These are phyloP conservation scores for Prenolepis imparis DNA, from an alignment of 2,888 invertebrate genomes.

Conservation along the genomic window DNA sequence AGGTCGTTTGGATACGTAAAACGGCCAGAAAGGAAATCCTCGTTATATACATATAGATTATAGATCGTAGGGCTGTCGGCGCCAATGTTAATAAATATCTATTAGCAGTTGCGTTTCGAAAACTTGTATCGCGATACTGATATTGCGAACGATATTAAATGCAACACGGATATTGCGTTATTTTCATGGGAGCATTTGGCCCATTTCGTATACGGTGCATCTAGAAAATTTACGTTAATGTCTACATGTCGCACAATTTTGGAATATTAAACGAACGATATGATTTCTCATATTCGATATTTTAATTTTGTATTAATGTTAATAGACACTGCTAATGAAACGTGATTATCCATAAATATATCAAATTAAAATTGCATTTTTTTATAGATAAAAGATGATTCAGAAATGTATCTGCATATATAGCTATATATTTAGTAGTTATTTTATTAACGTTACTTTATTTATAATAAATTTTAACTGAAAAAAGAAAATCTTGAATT, in stretches of 20 bases:
- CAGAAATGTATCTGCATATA: not conserved
- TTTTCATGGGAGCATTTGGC: conserved; percentile 32
- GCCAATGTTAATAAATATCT: conserved; percentile 49
- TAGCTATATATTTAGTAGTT: conserved; percentile 3
- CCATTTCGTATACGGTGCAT: not conserved
- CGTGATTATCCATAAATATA: not conserved
- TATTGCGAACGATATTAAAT: conserved; percentile 41
- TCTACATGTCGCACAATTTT: not conserved
- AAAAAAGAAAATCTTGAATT: conserved; percentile 11
- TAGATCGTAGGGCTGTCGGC: conserved; percentile 31
- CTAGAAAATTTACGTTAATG: conserved; percentile 17
- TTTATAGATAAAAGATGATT: not conserved
- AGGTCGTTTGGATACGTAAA: conserved; percentile 48
- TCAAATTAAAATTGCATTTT: not conserved
- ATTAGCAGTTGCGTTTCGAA: conserved; percentile 35
- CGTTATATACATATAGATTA: conserved; percentile 41
- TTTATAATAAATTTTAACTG: conserved; percentile 25
- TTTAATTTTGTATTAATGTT: not conserved
- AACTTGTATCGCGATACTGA: conserved; percentile 25
- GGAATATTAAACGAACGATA: conserved; percentile 9
- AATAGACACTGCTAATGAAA: not conserved
- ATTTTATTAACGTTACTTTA: not conserved
- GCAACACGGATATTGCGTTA: conserved; percentile 27
- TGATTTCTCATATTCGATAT: not conserved
- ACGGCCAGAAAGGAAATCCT: conserved; percentile 41